phyloP scores from a whole-genome alignment of 2,113 vertebrate genomes.

The Limnothrissa miodon region DNA sequence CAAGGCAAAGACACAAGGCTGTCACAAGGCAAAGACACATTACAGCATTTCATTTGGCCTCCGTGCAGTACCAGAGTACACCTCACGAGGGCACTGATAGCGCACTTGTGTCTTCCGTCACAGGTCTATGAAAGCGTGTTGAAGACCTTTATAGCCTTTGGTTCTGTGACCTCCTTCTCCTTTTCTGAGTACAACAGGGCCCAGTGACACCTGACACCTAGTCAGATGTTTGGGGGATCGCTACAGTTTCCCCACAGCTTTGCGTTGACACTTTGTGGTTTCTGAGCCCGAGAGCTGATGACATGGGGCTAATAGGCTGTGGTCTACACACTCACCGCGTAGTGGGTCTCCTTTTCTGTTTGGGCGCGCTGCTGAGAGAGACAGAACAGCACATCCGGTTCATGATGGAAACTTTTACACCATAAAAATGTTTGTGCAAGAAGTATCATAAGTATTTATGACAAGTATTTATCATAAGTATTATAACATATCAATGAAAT shows the following conservation, averaged over 20 bases:
- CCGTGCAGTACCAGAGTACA: not conserved
- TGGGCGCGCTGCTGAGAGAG: not conserved
- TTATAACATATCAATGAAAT: not conserved
- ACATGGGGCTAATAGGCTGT: slow-evolving; percentile 1
- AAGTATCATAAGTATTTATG: not conserved
- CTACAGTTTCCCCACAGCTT: not conserved
- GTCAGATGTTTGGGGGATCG: not conserved
- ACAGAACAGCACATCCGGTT: not conserved
- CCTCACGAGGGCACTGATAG: not conserved
- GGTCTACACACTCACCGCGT: not conserved
- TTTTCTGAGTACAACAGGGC: not conserved
- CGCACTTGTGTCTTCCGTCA: not conserved
- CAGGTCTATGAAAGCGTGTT: too few species aligned
- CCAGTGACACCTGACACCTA: not conserved
- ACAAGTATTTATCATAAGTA: not conserved
- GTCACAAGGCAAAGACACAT: not conserved
- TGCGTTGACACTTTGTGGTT: not conserved
- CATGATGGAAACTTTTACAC: not conserved
- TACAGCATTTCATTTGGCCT: not conserved
- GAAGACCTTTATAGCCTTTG: too few species aligned
- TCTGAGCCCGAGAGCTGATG: not conserved
- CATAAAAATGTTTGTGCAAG: not conserved
- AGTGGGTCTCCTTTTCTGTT: not conserved
- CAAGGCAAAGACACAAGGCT: not conserved
- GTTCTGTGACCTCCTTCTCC: not conserved